Evolutionary conservation across 2,113 vertebrate species (phyloP).

Genomic region (Pachypanchax playfairii): DNA sequence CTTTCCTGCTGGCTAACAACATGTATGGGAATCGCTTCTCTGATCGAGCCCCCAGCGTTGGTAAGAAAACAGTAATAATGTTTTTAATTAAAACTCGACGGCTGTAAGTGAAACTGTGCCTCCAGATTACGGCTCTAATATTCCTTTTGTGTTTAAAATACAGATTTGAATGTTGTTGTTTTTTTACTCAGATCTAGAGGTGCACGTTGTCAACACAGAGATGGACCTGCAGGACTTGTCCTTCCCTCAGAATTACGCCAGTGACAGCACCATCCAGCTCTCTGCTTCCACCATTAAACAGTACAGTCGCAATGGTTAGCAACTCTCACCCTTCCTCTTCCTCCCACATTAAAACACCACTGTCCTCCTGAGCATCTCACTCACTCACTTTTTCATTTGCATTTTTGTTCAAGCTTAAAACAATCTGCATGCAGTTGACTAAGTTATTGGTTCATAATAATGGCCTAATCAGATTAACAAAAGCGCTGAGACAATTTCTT

Average conservation of each 20-base stretch:
- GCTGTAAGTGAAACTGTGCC: not conserved
- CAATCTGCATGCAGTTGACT: conserved; percentile 74
- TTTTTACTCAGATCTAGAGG: conserved; percentile 84
- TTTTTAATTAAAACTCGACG: not conserved
- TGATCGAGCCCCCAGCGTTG: conserved; percentile 87
- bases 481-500: conserved; percentile 82
- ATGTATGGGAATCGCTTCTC: conserved; percentile 88
- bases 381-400: conserved; percentile 48
- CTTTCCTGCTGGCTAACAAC: conserved; percentile 93
- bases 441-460: conserved; percentile 80
- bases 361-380: conserved; percentile 27
- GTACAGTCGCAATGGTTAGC: conserved; percentile 94
- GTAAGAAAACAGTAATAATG: conserved; percentile 66
- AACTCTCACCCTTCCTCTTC: not conserved
- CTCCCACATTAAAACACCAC: conserved; percentile 1
- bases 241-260: conserved; percentile 87
- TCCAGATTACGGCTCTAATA: not conserved
- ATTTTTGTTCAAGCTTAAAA: conserved; percentile 63
- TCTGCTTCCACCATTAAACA: conserved; percentile 92
- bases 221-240: conserved; percentile 88
- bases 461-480: conserved; percentile 81
- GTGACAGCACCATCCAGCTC: conserved; percentile 90
- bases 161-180: not conserved
- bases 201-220: conserved; percentile 90
- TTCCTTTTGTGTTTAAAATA: not conserved